Base-by-base conservation (phyloP, 2,797 vertebrate species). In the Cossypha dichroa region DNA sequence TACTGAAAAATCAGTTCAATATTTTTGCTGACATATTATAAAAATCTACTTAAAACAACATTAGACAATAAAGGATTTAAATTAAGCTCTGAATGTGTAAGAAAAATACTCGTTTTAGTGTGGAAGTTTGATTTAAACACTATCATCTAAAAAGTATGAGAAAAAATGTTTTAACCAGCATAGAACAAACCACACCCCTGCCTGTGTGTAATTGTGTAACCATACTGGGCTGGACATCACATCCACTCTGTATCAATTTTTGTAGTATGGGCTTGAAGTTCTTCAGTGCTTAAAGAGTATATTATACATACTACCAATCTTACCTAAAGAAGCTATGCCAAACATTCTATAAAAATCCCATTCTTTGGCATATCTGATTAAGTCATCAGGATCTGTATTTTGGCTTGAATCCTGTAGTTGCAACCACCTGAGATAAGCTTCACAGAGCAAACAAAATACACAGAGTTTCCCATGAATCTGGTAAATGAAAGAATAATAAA, bases 341-440 rank as follows among this genome's bases (percentile, higher is more conserved):
- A 99, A 99, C 99, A 99, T 98, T 97, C 98, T 91, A 56, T 99
- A 99, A 97, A 99, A 99, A 94, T 99, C 99, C 99, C 99, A 99
- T 85, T 99, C 99, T 93, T 98, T 99, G 78, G 99, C 99, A 93
- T 99, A 99, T 96, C 99, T 98, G 97, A 99, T 99, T 94, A 99
- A 98, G 98, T 99, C 99, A 3, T 99, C 98, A 1, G 99, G 99
- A 93, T 99, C 98, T 9, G 75, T 94, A 96, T 97, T 99, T 96
- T 97, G 98, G 96, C 98, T 98, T 5, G 99, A 98, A 93, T 99
- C 98, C 34, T 99, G 99, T 23, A 99, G 98, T 56, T 98, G 97
- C 70, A 99, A 98, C 99, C 99, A 99, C 74, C 99, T 95, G 95
- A 99, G 97, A 97, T 99, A 99, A 4, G 99, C 99, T 89, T 99